These are phyloP conservation scores for Ploceus nigricollis DNA, from an alignment of 2,113 vertebrate species.

Conservation along the genomic window DNA sequence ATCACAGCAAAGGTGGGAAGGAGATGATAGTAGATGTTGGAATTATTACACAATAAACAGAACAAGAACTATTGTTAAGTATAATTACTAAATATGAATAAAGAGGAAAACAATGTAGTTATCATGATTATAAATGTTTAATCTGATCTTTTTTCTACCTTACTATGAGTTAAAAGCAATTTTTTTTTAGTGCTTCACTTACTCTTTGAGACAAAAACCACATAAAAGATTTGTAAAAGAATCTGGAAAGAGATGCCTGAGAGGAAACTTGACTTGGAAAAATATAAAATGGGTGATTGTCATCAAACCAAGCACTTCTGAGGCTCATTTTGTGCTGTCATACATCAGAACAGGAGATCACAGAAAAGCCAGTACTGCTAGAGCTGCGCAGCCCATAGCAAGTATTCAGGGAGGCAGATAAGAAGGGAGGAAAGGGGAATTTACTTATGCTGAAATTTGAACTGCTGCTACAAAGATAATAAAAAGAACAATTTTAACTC, in stretches of 20 bases:
- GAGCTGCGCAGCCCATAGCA: not conserved
- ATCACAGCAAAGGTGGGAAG: not conserved
- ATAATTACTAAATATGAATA: not conserved
- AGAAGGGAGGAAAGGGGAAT: not conserved
- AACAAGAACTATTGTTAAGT: not conserved
- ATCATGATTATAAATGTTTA: not conserved
- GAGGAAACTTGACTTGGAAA: not conserved
- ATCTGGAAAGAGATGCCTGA: not conserved
- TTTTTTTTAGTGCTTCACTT: not conserved
- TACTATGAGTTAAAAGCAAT: not conserved
- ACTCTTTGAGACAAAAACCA: not conserved
- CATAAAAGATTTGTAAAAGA: not conserved
- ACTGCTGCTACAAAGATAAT: not conserved
- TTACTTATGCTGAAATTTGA: not conserved
- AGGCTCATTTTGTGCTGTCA: not conserved
- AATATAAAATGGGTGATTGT: not conserved
- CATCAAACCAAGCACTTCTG: not conserved
- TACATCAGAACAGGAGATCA: not conserved
- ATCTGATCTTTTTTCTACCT: not conserved
- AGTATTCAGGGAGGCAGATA: not conserved
- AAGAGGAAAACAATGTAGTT: not conserved
- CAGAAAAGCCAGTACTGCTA: not conserved
- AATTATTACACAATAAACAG: not conserved
- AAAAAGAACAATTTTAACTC: not conserved
- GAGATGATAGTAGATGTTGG: not conserved